Percentiles rank a stretch among this genome's conserved stretches.
phyloP scores from a whole-genome alignment of 2,888 invertebrate genomes.

The Xestobium rufovillosum region DNA sequence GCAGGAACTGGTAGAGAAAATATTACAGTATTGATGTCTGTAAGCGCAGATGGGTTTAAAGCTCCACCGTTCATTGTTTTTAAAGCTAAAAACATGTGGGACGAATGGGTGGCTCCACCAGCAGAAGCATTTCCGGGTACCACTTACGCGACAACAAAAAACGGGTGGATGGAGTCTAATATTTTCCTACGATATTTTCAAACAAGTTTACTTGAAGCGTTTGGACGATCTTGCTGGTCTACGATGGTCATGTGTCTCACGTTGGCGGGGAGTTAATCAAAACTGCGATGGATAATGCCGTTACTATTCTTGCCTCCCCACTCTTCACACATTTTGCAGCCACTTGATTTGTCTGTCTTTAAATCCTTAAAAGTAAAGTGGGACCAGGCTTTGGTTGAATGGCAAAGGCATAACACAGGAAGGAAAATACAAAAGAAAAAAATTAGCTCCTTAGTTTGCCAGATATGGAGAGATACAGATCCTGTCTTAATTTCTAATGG shows the following conservation, averaged over 20 bases:
- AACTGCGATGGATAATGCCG: constrained; percentile 7
- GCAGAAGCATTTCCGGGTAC: constrained; percentile 26
- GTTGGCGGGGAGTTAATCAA: constrained; percentile 22
- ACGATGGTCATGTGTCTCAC: constrained; percentile 28
- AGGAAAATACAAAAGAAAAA: constrained; percentile 14
- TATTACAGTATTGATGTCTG: constrained; percentile 27
- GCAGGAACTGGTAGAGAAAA: constrained; percentile 29
- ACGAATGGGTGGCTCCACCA: constrained; percentile 29
- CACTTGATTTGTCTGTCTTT: constrained; percentile 18
- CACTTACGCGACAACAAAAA: constrained; percentile 27
- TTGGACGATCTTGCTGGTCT: constrained; percentile 20
- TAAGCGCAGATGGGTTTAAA: constrained; percentile 28
- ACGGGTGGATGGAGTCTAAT: constrained; percentile 28
- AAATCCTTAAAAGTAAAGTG: constrained; percentile 18
- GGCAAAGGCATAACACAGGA: constrained; percentile 16
- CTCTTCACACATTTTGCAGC: constrained; percentile 16
- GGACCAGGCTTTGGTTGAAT: constrained; percentile 14
- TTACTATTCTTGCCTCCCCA: constrained; percentile 16
- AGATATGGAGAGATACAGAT: constrained; percentile 6
- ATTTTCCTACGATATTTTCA: constrained; percentile 15
- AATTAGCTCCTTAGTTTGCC: constrained; percentile 4
- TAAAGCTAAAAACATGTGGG: constrained; percentile 33
- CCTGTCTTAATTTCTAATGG: constrained; percentile 10
- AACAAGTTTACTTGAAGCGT: constrained; percentile 1
- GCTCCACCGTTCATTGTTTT: constrained; percentile 33